Evolutionary conservation across 30 jellyfish, hydroid and myxozoan genomes (phyloP).

Genomic region (Pelagia noctiluca): DNA sequence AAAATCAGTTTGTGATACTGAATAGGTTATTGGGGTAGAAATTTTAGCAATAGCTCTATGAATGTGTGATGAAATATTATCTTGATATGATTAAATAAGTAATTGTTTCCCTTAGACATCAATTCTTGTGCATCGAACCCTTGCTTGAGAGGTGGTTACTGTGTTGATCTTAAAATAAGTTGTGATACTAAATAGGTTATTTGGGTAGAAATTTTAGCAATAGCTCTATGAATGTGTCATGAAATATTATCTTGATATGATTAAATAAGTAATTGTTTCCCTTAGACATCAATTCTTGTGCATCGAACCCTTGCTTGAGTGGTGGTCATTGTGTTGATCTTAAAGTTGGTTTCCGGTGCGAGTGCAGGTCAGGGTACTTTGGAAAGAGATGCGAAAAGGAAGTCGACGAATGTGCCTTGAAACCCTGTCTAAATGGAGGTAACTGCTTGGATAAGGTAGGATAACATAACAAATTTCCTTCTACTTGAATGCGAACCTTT

Average conservation of each 20-base stretch:
- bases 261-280: neutral
- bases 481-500: too few relatives aligned
- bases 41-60: too few relatives aligned
- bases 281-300: slow-evolving; percentile 81
- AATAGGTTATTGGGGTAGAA: too few relatives aligned
- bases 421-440: slow-evolving; percentile 93
- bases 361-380: slow-evolving; percentile 91
- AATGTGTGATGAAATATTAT: too few relatives aligned
- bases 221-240: too few relatives aligned
- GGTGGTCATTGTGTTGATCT: slow-evolving; percentile 86
- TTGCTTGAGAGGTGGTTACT: slow-evolving; percentile 65
- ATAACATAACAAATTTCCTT: too few relatives aligned
- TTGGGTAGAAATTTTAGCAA: too few relatives aligned
- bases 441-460: slow-evolving; percentile 92
- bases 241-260: neutral
- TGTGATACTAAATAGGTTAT: too few relatives aligned
- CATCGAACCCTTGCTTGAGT: slow-evolving; percentile 86
- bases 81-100: neutral
- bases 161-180: slow-evolving; percentile 65
- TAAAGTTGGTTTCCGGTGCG: slow-evolving; percentile 85
- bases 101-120: slow-evolving; percentile 55
- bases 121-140: slow-evolving; percentile 74
- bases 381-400: slow-evolving; percentile 92
- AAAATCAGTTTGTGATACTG: slow-evolving; percentile 59
- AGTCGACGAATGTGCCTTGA: slow-evolving; percentile 87